Evolutionary conservation across 2,888 invertebrate species (phyloP).

Genomic region (Cephus pulcher): DNA sequence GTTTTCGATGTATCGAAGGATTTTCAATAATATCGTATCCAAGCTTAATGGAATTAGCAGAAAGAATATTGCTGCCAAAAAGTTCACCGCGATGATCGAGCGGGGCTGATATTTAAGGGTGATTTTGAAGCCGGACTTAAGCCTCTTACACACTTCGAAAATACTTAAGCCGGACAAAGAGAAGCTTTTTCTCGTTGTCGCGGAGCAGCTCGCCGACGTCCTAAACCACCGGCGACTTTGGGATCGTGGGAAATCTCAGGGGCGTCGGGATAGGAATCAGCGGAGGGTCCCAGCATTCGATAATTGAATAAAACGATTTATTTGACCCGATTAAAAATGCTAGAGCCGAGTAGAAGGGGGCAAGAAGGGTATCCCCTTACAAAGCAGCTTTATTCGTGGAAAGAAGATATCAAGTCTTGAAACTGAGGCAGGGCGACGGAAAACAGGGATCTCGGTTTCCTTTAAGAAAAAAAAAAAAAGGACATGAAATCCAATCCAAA

Average conservation of each 20-base stretch:
- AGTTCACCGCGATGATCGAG: not conserved
- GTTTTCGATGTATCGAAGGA: not conserved
- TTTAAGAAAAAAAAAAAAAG: not conserved
- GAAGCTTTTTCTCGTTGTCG: constrained; percentile 46
- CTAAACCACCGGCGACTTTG: not conserved
- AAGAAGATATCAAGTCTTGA: not conserved
- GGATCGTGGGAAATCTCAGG: not conserved
- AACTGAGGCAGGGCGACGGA: not conserved
- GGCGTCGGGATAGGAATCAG: not conserved
- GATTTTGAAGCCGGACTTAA: constrained; percentile 40
- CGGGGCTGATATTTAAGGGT: not conserved
- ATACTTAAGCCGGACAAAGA: constrained; percentile 63
- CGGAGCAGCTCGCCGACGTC: constrained; percentile 26
- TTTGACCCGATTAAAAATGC: constrained; percentile 65
- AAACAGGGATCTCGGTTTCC: not conserved
- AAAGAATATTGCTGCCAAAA: not conserved
- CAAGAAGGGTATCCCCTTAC: constrained; percentile 58
- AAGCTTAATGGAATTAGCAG: not conserved
- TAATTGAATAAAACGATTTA: constrained; percentile 66
- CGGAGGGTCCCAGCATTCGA: constrained; percentile 36
- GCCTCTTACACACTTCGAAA: constrained; percentile 62
- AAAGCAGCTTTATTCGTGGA: constrained; percentile 55
- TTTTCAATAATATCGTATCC: not conserved
- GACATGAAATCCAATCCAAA: not conserved
- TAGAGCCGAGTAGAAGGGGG: constrained; percentile 34